A percentile compares a stretch with the other conserved stretches of the same genome.
Evolutionary conservation across 2,113 vertebrate genomes (phyloP).

Genomic region (Malurus elegans): DNA sequence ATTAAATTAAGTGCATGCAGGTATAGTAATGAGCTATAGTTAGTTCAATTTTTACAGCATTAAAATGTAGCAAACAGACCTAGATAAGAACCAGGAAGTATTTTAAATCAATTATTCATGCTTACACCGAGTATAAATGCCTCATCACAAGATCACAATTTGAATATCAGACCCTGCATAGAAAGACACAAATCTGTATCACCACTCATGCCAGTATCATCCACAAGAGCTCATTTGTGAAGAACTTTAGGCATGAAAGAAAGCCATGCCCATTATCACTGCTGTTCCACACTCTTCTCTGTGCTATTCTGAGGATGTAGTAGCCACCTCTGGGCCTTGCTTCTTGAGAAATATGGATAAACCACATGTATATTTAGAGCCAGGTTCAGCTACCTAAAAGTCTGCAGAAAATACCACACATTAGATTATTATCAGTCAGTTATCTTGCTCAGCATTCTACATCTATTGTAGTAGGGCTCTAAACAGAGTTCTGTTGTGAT

Average conservation of each 20-base stretch:
- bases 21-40: constrained; percentile 1
- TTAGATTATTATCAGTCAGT: not conserved
- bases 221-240: not conserved
- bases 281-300: not conserved
- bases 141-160: not conserved
- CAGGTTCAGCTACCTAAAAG: not conserved
- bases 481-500: not conserved
- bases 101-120: constrained; percentile 47
- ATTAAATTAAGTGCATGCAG: not conserved
- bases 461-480: not conserved
- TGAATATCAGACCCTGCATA: not conserved
- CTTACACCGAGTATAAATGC: not conserved
- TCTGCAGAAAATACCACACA: not conserved
- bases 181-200: not conserved
- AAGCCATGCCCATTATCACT: not conserved
- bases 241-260: not conserved
- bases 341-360: not conserved
- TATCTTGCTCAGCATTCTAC: not conserved
- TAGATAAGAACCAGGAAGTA: constrained; percentile 41
- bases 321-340: not conserved
- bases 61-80: constrained; percentile 4
- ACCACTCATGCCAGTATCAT: not conserved
- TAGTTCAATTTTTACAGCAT: constrained; percentile 24
- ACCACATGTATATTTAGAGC: not conserved
- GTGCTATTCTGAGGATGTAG: not conserved